phyloP scores from a whole-genome alignment of 53 echinoderm and acorn worm genomes.

The Mesocentrotus franciscanus region DNA sequence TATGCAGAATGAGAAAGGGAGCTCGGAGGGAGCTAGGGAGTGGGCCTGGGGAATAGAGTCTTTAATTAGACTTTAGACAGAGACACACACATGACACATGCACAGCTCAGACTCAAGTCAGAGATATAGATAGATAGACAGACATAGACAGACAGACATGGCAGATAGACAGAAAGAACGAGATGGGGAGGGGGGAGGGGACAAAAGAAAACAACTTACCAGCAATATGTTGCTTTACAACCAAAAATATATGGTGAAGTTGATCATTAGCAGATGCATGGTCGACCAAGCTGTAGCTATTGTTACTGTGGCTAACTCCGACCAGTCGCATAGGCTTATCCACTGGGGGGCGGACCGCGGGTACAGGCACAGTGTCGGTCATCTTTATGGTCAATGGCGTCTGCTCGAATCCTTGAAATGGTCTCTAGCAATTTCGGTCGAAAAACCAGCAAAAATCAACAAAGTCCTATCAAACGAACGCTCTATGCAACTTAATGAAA shows the following conservation, averaged over 20 bases:
- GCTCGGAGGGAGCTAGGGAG: too few relatives aligned
- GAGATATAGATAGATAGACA: too few relatives aligned
- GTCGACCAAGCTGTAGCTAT: conserved; percentile 91
- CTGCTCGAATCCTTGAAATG: conserved; percentile 44
- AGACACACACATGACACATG: too few relatives aligned
- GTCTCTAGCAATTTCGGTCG: neutral
- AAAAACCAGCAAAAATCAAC: neutral
- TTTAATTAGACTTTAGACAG: too few relatives aligned
- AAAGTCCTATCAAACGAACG: neutral
- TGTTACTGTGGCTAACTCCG: conserved; percentile 98
- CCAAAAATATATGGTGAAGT: conserved; percentile 78
- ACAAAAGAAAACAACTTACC: conserved; percentile 53
- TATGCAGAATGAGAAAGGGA: neutral
- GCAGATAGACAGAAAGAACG: too few relatives aligned
- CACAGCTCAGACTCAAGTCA: too few relatives aligned
- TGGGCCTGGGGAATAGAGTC: too few relatives aligned
- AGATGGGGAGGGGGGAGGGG: neutral
- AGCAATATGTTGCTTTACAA: conserved; percentile 90
- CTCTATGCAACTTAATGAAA: neutral
- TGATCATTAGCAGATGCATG: conserved; percentile 85
- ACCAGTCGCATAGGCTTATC: conserved; percentile 97
- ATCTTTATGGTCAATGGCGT: neutral
- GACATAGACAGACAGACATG: too few relatives aligned
- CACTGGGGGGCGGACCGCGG: conserved; percentile 96
- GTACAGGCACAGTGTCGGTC: conserved; percentile 79